Evolutionary conservation across 1,140 invertebrate species (phyloP).

Genomic region (Papilio polytes): DNA sequence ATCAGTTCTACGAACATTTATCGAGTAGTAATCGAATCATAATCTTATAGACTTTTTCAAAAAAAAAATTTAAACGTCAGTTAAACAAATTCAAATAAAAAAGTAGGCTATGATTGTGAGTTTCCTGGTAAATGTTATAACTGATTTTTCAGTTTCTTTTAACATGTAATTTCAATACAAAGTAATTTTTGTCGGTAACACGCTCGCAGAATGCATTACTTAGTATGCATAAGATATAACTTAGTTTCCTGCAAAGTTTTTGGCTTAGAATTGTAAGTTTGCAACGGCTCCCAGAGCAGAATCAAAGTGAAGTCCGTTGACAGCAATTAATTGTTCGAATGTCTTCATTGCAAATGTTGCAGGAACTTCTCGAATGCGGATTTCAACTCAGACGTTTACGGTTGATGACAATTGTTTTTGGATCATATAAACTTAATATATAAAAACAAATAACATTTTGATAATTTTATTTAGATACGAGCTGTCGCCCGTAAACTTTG

Average conservation of each 20-base stretch:
- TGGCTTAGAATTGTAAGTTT: constrained; percentile 39
- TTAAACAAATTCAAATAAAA: too few species aligned
- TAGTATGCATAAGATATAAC: constrained; percentile 40
- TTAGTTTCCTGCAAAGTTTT: constrained; percentile 40
- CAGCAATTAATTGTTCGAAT: constrained; percentile 41
- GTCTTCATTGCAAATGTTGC: constrained; percentile 36
- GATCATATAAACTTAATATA: neutral
- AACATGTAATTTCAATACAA: neutral
- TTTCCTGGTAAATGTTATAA: too few species aligned
- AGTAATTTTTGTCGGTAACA: neutral
- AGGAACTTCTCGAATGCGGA: constrained; percentile 32
- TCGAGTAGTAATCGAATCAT: neutral
- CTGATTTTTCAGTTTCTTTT: too few species aligned
- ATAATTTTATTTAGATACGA: neutral
- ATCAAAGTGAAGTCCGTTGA: constrained; percentile 41
- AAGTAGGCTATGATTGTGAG: too few species aligned
- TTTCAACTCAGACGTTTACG: constrained; percentile 20
- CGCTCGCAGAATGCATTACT: constrained; percentile 29
- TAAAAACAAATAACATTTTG: too few species aligned
- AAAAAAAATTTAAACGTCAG: too few species aligned
- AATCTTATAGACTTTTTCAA: too few species aligned
- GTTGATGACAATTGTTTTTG: neutral
- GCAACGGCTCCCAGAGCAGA: constrained; percentile 38
- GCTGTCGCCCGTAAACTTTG: too few species aligned
- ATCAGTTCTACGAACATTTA: neutral